Conservation (phyloP, 1,140 invertebrate genomes). For the Brachionus sp. region DNA sequence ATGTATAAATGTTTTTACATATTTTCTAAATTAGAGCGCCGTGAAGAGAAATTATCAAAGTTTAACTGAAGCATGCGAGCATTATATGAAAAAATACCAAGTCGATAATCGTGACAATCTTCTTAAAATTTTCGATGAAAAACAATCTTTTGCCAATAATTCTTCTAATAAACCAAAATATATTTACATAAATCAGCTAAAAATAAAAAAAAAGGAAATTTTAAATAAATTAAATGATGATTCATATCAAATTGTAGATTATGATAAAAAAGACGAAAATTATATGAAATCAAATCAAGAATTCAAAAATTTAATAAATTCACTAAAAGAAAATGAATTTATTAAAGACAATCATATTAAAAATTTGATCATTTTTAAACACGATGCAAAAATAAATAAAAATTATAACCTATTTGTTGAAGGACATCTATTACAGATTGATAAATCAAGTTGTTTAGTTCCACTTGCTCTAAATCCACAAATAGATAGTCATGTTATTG, state of each 20-base stretch:
- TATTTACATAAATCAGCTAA: slow-evolving; percentile 20
- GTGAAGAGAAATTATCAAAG: slow-evolving; percentile 22
- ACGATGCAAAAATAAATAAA: slow-evolving; percentile 1
- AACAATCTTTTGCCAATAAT: neutral
- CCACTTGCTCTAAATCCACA: slow-evolving; percentile 13
- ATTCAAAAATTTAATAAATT: neutral
- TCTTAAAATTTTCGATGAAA: slow-evolving; percentile 32
- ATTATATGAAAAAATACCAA: slow-evolving; percentile 39
- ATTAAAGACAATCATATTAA: slow-evolving; percentile 35
- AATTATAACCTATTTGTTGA: slow-evolving; percentile 16
- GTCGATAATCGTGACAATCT: slow-evolving; percentile 14
- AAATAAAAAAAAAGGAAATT: slow-evolving; percentile 28
- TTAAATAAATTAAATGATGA: neutral
- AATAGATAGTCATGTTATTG: slow-evolving; percentile 32
- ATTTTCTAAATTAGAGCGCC: neutral
- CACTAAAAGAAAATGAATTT: slow-evolving; percentile 9
- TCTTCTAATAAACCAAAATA: slow-evolving; percentile 39
- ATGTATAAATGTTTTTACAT: too few species aligned
- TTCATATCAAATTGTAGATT: neutral
- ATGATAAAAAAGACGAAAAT: neutral
- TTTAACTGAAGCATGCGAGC: neutral
- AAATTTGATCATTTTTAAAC: slow-evolving; percentile 36
- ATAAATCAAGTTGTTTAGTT: slow-evolving; percentile 43
- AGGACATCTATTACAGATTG: slow-evolving; percentile 38
- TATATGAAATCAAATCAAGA: neutral